Conservation (phyloP, 35 echinoderm and acorn worm species). For the Patiria miniata region DNA sequence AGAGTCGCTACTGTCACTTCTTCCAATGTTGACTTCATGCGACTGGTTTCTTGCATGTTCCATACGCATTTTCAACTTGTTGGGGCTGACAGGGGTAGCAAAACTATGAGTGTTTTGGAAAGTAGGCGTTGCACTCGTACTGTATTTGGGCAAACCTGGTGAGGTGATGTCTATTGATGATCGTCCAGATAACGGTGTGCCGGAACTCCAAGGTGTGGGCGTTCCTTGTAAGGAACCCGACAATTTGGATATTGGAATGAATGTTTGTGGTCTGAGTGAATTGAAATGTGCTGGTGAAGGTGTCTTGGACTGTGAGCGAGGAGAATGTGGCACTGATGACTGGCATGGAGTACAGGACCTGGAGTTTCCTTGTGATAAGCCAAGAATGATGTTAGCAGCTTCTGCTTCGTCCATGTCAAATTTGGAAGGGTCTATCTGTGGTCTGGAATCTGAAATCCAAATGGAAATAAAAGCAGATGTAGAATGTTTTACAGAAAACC, state of each 20-base stretch:
- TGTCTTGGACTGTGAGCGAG: slow-evolving; percentile 70
- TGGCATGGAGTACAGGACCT: slow-evolving; percentile 77
- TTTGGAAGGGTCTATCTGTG: slow-evolving; percentile 90
- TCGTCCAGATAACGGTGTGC: slow-evolving; percentile 83
- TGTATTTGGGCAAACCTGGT: slow-evolving; percentile 49
- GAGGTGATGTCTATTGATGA: slow-evolving; percentile 81
- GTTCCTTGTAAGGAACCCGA: slow-evolving; percentile 59
- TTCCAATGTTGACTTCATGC: neutral
- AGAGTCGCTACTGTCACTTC: slow-evolving; percentile 88
- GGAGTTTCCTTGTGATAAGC: slow-evolving; percentile 72
- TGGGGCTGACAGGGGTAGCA: slow-evolving; percentile 83
- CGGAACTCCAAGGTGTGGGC: slow-evolving; percentile 65
- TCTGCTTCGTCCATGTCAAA: slow-evolving; percentile 98
- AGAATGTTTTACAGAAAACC: too few species aligned
- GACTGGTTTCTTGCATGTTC: slow-evolving; percentile 60
- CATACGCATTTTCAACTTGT: slow-evolving; percentile 74
- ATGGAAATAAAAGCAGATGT: neutral
- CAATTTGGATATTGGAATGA: slow-evolving; percentile 82
- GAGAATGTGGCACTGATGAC: slow-evolving; percentile 71
- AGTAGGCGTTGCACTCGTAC: slow-evolving; percentile 55
- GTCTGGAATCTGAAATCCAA: slow-evolving; percentile 77
- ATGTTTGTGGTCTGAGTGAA: slow-evolving; percentile 43
- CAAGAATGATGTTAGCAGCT: slow-evolving; percentile 87
- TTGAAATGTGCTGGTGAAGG: slow-evolving; percentile 71
- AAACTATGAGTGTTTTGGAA: slow-evolving; percentile 66